These are phyloP conservation scores for Tragelaphus imberbis DNA, from an alignment of 2,113 vertebrate genomes.

Conservation along the genomic window DNA sequence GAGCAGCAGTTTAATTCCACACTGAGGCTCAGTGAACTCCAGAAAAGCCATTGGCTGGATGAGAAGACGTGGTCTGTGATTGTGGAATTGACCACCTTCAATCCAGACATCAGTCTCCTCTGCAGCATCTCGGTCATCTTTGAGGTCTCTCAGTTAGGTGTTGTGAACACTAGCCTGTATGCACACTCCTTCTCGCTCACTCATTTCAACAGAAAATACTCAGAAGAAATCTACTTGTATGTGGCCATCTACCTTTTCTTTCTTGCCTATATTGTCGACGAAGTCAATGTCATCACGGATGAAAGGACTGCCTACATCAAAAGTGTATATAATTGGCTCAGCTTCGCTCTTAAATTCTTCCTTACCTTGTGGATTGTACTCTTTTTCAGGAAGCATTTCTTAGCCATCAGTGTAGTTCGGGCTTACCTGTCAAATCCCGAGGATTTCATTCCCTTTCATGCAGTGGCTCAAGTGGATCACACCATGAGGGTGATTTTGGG, in stretches of 20 bases:
- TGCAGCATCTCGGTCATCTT: constrained; percentile 74
- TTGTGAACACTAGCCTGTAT: constrained; percentile 60
- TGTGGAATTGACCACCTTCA: constrained; percentile 73
- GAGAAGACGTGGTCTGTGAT: constrained; percentile 77
- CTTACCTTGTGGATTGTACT: constrained; percentile 56
- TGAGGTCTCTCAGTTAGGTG: constrained; percentile 69
- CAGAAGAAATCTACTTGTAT: constrained; percentile 39
- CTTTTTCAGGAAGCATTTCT: constrained; percentile 48
- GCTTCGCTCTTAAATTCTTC: constrained; percentile 51
- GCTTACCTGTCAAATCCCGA: constrained; percentile 34
- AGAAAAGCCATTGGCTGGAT: constrained; percentile 73
- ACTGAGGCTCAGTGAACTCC: background rate
- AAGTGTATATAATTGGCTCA: constrained; percentile 57
- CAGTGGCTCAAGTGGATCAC: constrained; percentile 63
- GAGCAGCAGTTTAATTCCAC: constrained; percentile 65
- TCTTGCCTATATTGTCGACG: background rate
- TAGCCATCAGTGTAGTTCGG: constrained; percentile 17
- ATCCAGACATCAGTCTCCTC: constrained; percentile 66
- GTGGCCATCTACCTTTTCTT: constrained; percentile 56
- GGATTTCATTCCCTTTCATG: constrained; percentile 75
- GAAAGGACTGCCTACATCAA: constrained; percentile 55
- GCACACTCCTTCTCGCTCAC: constrained; percentile 68
- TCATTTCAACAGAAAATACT: constrained; percentile 34
- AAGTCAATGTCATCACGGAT: constrained; percentile 23
- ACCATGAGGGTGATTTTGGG: constrained; percentile 56